phyloP scores from a whole-genome alignment of 1,140 invertebrate species.

The Zaprionus kolodkinae region DNA sequence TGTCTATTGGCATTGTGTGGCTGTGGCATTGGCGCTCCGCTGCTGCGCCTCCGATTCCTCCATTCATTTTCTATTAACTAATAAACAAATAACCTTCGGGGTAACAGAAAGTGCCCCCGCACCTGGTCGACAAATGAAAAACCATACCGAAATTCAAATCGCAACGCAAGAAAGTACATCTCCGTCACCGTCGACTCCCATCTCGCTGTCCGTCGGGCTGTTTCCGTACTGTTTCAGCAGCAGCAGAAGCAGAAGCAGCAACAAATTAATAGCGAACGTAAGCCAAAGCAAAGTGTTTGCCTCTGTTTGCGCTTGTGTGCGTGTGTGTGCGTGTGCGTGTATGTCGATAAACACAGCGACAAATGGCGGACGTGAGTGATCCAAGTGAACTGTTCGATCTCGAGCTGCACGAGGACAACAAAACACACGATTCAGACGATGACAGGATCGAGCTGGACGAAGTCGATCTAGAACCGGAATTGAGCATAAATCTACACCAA shows the following conservation, averaged over 20 bases:
- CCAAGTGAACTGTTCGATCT: conserved; percentile 91
- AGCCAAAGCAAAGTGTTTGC: conserved; percentile 47
- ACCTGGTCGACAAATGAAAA: conserved; percentile 38
- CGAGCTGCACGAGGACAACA: conserved; percentile 91
- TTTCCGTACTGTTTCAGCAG: conserved; percentile 60
- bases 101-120: conserved; percentile 52
- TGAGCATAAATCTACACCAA: conserved; percentile 90
- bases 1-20: conserved; percentile 71
- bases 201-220: conserved; percentile 19
- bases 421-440: conserved; percentile 91
- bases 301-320: conserved; percentile 41
- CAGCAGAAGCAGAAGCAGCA: conserved; percentile 48
- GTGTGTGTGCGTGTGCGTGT: conserved; percentile 29
- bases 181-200: neutral
- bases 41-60: conserved; percentile 52
- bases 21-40: conserved; percentile 55
- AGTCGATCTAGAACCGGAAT: conserved; percentile 91
- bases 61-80: conserved; percentile 74
- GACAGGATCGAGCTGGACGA: conserved; percentile 93
- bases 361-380: conserved; percentile 88
- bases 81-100: conserved; percentile 80
- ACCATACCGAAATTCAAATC: conserved; percentile 51
- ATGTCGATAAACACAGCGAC: conserved; percentile 59
- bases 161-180: conserved; percentile 40
- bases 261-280: conserved; percentile 49